A percentile compares a stretch with the other conserved stretches of the same genome.
phyloP scores from a whole-genome alignment of 2,113 vertebrate species.

The Misgurnus anguillicaudatus region DNA sequence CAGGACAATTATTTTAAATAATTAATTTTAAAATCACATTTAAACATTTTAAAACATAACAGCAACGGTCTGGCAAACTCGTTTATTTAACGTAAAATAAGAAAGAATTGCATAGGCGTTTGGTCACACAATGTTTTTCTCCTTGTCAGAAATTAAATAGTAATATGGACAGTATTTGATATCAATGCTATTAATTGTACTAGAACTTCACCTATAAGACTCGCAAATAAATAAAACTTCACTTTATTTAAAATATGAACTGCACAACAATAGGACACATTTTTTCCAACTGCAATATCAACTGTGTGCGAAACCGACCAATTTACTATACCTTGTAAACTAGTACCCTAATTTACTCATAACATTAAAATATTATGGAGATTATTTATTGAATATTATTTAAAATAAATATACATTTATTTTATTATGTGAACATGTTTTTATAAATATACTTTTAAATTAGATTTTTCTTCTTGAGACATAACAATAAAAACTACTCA shows the following conservation, averaged over 20 bases:
- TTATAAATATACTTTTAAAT: too few species aligned
- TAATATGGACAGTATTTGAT: too few species aligned
- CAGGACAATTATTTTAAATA: not conserved
- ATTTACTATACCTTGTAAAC: not conserved
- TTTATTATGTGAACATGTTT: too few species aligned
- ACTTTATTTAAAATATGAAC: not conserved
- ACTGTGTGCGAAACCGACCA: conserved; percentile 12
- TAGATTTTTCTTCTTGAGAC: too few species aligned
- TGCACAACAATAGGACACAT: not conserved
- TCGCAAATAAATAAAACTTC: not conserved
- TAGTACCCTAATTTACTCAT: not conserved
- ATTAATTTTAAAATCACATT: not conserved
- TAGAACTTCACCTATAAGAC: not conserved
- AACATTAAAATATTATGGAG: not conserved
- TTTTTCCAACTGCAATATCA: not conserved
- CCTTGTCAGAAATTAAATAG: not conserved
- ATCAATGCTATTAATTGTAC: not conserved
- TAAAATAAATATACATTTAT: not conserved
- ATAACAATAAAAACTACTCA: too few species aligned
- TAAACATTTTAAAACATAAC: not conserved
- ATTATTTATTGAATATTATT: not conserved
- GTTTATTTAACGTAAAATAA: not conserved
- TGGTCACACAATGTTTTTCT: not conserved
- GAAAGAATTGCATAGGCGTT: not conserved
- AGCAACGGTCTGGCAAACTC: not conserved